Evolutionary conservation across 2,113 vertebrate species (phyloP).

Genomic region (Oreochromis spilurus): DNA sequence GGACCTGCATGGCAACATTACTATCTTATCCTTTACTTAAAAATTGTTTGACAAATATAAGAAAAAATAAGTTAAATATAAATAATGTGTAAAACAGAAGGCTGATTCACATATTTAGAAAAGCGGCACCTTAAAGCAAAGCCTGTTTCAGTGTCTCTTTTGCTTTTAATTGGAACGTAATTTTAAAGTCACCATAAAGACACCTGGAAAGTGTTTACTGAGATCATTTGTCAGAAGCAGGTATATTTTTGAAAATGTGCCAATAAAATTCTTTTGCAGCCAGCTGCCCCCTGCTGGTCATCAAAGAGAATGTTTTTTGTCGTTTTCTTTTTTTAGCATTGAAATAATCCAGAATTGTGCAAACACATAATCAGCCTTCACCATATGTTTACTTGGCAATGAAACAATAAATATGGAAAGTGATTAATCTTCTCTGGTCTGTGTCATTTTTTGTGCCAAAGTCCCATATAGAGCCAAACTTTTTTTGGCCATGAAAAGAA

Average conservation of each 20-base stretch:
- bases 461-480: not conserved
- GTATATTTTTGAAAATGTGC: not conserved
- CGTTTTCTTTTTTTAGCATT: not conserved
- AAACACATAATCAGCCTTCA: too few species aligned
- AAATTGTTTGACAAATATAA: too few species aligned
- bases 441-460: not conserved
- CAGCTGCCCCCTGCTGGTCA: not conserved
- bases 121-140: too few species aligned
- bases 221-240: not conserved
- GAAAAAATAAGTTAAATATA: too few species aligned
- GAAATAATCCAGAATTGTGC: not conserved
- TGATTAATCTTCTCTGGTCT: not conserved
- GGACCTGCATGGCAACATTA: too few species aligned
- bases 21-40: too few species aligned
- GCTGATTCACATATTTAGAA: too few species aligned
- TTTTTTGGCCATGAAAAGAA: not conserved
- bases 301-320: not conserved
- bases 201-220: not conserved
- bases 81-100: too few species aligned
- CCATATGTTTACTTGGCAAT: accelerated
- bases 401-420: not conserved
- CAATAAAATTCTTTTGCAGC: not conserved
- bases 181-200: not conserved
- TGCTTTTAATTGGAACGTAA: not conserved
- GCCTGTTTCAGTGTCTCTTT: too few species aligned